Evolutionary conservation across 2,113 vertebrate species (phyloP).

Genomic region (Mugil cephalus): DNA sequence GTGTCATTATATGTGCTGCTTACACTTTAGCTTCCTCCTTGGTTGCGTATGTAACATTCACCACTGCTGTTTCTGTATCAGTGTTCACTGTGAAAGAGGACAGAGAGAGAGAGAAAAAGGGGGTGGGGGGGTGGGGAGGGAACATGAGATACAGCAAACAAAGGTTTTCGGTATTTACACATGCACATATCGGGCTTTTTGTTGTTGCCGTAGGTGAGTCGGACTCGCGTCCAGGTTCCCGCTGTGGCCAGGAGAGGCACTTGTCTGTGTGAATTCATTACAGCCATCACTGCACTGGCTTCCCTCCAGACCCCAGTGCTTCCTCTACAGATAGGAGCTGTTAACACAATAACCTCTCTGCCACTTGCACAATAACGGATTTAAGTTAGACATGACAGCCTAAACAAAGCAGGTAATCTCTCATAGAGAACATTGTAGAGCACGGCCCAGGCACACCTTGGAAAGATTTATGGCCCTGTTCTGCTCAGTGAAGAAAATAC

Average conservation of each 20-base stretch:
- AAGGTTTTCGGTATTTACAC: slow-evolving; percentile 24
- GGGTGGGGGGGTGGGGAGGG: background rate
- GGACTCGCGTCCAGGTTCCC: slow-evolving; percentile 56
- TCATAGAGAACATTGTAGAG: slow-evolving; percentile 15
- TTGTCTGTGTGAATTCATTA: slow-evolving; percentile 70
- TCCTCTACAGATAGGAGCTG: slow-evolving; percentile 51
- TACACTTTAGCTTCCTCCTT: slow-evolving; percentile 96
- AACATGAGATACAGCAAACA: slow-evolving; percentile 25
- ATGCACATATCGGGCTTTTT: slow-evolving; percentile 30
- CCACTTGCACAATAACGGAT: slow-evolving; percentile 52
- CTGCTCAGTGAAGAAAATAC: background rate
- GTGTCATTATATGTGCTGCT: slow-evolving; percentile 71
- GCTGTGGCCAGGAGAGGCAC: slow-evolving; percentile 60
- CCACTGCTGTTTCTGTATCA: slow-evolving; percentile 95
- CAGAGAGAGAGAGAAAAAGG: slow-evolving; percentile 17
- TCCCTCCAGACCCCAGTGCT: slow-evolving; percentile 59
- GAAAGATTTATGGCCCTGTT: background rate
- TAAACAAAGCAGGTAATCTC: slow-evolving; percentile 46
- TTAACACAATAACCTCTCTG: slow-evolving; percentile 54
- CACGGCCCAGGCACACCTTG: slow-evolving; percentile 23
- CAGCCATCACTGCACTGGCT: slow-evolving; percentile 59
- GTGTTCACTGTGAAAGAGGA: slow-evolving; percentile 88
- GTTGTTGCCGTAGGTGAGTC: slow-evolving; percentile 48
- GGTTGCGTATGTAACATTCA: slow-evolving; percentile 93
- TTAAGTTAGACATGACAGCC: slow-evolving; percentile 38